Percentiles rank a stretch among this genome's conserved stretches.
phyloP scores from a whole-genome alignment of 2,888 invertebrate genomes.

The Agrotis ipsilon region DNA sequence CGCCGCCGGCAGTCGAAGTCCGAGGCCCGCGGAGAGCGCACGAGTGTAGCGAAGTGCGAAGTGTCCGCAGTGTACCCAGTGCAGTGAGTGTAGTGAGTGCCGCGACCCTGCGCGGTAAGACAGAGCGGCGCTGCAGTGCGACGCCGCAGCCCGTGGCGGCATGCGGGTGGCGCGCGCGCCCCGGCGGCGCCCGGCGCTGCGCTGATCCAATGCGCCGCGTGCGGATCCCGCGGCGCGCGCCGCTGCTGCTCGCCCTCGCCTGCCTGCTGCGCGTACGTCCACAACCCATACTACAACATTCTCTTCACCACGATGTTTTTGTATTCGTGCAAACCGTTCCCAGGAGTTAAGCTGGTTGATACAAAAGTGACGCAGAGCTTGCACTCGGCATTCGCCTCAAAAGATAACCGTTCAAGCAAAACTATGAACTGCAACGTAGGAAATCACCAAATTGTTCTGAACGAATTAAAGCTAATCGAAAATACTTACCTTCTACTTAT shows the following conservation, averaged over 20 bases:
- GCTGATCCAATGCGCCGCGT: conserved; percentile 82
- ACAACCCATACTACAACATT: conserved; percentile 2
- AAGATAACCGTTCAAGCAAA: not conserved
- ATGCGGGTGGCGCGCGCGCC: conserved; percentile 77
- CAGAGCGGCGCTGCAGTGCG: conserved; percentile 56
- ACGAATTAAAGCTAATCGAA: not conserved
- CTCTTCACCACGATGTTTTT: not conserved
- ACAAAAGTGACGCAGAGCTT: not conserved
- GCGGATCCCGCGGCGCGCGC: conserved; percentile 84
- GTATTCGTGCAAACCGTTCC: not conserved
- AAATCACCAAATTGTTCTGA: not conserved
- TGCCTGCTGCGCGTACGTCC: conserved; percentile 83
- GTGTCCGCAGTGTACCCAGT: conserved; percentile 55
- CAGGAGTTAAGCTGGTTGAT: conserved; percentile 3
- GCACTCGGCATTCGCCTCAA: not conserved
- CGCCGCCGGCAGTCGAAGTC: conserved; percentile 76
- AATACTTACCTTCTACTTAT: not conserved
- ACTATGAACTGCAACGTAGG: not conserved
- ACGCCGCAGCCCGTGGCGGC: conserved; percentile 67
- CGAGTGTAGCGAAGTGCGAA: conserved; percentile 60
- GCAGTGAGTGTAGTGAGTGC: conserved; percentile 65
- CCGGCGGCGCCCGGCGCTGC: conserved; percentile 80
- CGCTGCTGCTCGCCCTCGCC: conserved; percentile 86
- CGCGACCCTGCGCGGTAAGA: conserved; percentile 37
- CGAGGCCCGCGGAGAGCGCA: conserved; percentile 80